phyloP scores from a whole-genome alignment of 2,113 vertebrate genomes.

The Bos taurus region DNA sequence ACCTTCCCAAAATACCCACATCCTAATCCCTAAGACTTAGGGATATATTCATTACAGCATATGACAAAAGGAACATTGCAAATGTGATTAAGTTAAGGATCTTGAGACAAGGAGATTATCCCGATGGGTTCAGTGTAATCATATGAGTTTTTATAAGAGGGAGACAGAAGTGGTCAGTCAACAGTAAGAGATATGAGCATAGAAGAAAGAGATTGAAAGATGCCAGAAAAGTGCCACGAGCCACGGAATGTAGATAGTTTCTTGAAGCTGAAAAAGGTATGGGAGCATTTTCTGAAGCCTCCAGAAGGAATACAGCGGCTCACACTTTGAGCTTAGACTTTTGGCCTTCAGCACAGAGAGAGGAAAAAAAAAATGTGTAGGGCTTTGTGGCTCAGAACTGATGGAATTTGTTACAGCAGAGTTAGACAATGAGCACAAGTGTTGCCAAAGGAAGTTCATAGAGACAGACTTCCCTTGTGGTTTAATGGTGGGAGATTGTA shows the following conservation, averaged over 20 bases:
- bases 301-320: neutral
- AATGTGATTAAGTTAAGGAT: neutral
- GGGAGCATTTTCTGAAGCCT: neutral
- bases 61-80: neutral
- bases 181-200: neutral
- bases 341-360: neutral
- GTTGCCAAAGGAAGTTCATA: neutral
- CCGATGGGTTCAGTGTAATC: neutral
- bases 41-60: neutral
- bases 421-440: neutral
- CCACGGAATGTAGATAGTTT: neutral
- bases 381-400: neutral
- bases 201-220: neutral
- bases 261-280: neutral
- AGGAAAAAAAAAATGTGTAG: neutral
- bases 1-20: neutral
- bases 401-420: neutral
- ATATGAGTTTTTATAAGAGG: neutral
- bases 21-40: neutral
- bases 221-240: accelerated
- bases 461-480: neutral
- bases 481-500: neutral
- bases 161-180: neutral
- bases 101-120: neutral
- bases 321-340: neutral